Conservation (phyloP, 1,140 invertebrate genomes). For the Muscidifurax raptorellus region DNA sequence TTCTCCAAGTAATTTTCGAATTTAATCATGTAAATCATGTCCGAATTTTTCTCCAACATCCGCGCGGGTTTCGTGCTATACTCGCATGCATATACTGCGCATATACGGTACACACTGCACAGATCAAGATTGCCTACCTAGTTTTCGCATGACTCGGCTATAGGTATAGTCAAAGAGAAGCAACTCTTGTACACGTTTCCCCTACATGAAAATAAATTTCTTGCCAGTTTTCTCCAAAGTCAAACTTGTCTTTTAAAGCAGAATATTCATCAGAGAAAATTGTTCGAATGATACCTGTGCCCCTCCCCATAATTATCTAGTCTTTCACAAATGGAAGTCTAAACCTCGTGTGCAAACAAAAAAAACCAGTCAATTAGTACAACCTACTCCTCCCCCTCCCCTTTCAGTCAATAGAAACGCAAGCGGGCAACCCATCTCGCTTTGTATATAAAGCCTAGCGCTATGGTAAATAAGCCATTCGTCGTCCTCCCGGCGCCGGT, state of each 20-base stretch:
- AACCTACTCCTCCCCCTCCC: not conserved
- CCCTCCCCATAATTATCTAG: not conserved
- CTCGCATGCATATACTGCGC: not conserved
- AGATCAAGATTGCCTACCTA: not conserved
- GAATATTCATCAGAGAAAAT: no score
- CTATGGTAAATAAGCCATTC: constrained; percentile 16
- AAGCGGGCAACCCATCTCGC: not conserved
- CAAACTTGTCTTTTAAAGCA: no score
- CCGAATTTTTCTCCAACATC: not conserved
- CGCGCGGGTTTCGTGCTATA: not conserved
- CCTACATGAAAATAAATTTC: no score
- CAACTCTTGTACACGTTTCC: not conserved
- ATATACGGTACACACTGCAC: not conserved
- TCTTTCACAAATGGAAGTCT: not conserved
- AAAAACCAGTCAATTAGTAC: not conserved
- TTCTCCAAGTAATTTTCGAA: not conserved
- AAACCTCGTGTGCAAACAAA: not conserved
- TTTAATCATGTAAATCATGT: not conserved
- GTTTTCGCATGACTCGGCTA: not conserved
- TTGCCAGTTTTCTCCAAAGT: no score
- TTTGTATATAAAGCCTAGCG: not conserved
- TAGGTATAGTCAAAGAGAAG: not conserved
- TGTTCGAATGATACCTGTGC: not conserved
- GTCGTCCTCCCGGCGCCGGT: not conserved
- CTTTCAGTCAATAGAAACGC: not conserved